A percentile compares a stretch with the other conserved stretches of the same genome.
Conservation (phyloP, 2,797 vertebrate species). For the Adelosebastes latens region DNA sequence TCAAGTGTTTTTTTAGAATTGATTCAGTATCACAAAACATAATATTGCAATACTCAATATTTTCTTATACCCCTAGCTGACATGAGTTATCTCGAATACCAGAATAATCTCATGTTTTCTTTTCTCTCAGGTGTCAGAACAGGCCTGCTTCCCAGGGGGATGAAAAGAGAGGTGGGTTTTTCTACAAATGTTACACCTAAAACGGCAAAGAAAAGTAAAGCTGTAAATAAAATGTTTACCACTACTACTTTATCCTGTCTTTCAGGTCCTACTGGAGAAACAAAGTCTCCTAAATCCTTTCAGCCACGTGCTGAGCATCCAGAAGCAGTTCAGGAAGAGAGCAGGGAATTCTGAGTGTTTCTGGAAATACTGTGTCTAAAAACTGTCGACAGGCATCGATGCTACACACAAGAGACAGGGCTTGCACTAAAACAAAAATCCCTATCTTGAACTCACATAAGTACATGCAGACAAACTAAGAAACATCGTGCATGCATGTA, state of each 20-base stretch:
- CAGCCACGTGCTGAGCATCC: constrained; percentile 67
- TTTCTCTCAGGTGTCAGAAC: constrained; percentile 69
- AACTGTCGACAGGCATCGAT: not conserved
- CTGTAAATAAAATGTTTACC: not conserved
- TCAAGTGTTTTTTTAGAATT: too few species aligned
- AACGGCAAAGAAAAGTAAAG: not conserved
- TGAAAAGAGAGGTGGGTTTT: constrained; percentile 76
- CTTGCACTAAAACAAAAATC: constrained; percentile 45
- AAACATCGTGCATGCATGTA: constrained; percentile 17
- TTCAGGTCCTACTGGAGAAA: constrained; percentile 80
- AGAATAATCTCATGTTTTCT: not conserved
- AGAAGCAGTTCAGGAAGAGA: constrained; percentile 82
- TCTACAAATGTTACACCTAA: not conserved
- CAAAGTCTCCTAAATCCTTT: constrained; percentile 75
- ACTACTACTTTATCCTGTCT: not conserved
- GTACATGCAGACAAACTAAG: constrained; percentile 17
- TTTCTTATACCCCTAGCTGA: too few species aligned
- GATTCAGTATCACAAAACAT: too few species aligned
- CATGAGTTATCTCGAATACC: not conserved
- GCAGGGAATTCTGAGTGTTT: constrained; percentile 81
- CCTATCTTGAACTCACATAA: constrained; percentile 23
- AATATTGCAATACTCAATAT: too few species aligned
- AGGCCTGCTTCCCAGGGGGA: constrained; percentile 71
- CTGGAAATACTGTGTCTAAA: constrained; percentile 86
- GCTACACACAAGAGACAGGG: constrained; percentile 34